Base-by-base conservation (phyloP, 2,888 invertebrate genomes). In the Alcis repandata region DNA sequence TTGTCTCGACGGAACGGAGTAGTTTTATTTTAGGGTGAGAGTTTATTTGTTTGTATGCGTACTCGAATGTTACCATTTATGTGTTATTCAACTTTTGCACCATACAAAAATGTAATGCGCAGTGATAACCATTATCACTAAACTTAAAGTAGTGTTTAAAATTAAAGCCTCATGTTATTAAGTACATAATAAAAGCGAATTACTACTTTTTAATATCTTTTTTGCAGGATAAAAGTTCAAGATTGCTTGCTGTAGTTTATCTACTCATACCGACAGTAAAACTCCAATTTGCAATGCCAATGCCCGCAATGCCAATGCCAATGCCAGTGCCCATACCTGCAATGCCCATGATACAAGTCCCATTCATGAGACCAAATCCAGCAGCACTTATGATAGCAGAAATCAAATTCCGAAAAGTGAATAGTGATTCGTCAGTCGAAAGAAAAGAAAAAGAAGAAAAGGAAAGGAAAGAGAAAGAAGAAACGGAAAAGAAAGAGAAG, bases 261-360 rank as follows among this genome's bases (percentile, higher is more conserved):
- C 1, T 49, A 10, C 3, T 49, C 8, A 6, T 49, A 49, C 40
- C 52, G 11, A 6, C 49, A 10, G 49, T 10, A 0, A 49, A 49
- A 49, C 33, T 49, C 1, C 49, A 49, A 49, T 49, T 33, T 33
- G 17, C 15, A 27, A 48, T 54, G 33, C 45, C 48, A 0, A 40
- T 40, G 59, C 45, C 45, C 11, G 22, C 17, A 15, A 46, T 48
- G 46, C 32, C 58, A 0, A 49, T 58, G 58, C 48, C 48, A 7
- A 46, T 48, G 58, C 54, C 54, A n/a, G 22, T 57, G 45, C 58
- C 46, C 36, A 43, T 43, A 43, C 38, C 54, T 4, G 15, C 45
- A 6, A 33, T 56, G 22, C 45, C 56, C 11, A 45, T 56, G 36
- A 11, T 36, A 33, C 33, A 51, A 51, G 51, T 45, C 10, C 45